These are phyloP conservation scores for Heterodera filipjevi DNA, from an alignment of 2,888 invertebrate species.

Conservation along the genomic window DNA sequence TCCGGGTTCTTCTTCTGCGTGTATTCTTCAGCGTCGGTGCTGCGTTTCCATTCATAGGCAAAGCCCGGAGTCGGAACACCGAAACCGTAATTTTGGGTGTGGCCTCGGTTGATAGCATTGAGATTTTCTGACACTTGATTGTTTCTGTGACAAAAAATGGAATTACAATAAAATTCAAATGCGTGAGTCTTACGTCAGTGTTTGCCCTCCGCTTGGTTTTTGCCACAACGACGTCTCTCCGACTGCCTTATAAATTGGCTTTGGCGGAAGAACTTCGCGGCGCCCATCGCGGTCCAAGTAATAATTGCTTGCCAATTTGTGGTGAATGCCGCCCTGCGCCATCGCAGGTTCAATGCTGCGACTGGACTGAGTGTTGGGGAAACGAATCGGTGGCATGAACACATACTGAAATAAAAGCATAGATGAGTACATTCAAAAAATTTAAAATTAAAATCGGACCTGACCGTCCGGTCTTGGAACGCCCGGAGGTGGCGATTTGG, in stretches of 20 bases:
- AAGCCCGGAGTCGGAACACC: conserved; percentile 61
- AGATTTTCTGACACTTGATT: conserved; percentile 21
- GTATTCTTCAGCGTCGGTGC: conserved; percentile 41
- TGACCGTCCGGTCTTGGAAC: conserved; percentile 57
- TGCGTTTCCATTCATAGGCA: conserved; percentile 56
- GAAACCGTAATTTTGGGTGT: conserved; percentile 59
- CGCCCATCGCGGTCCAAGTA: conserved; percentile 83
- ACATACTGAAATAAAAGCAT: conserved; percentile 40
- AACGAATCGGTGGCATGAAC: conserved; percentile 56
- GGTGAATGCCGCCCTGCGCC: conserved; percentile 76
- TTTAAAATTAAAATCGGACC: conserved; percentile 33
- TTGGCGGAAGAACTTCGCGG: conserved; percentile 77
- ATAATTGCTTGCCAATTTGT: conserved; percentile 80
- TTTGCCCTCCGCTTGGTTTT: neutral
- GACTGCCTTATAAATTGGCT: conserved; percentile 43
- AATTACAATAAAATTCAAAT: too few species aligned
- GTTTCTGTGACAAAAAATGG: too few species aligned
- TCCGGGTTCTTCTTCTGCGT: conserved; percentile 49
- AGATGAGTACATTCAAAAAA: neutral
- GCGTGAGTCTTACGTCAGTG: conserved; percentile 1
- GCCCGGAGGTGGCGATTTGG: conserved; percentile 55
- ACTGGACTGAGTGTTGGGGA: conserved; percentile 60
- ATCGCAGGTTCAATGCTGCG: conserved; percentile 82
- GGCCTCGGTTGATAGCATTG: conserved; percentile 50
- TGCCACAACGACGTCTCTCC: neutral